These are phyloP conservation scores for Muricea muricata DNA, from an alignment of 92 coral and sea anemone species.

Conservation along the genomic window DNA sequence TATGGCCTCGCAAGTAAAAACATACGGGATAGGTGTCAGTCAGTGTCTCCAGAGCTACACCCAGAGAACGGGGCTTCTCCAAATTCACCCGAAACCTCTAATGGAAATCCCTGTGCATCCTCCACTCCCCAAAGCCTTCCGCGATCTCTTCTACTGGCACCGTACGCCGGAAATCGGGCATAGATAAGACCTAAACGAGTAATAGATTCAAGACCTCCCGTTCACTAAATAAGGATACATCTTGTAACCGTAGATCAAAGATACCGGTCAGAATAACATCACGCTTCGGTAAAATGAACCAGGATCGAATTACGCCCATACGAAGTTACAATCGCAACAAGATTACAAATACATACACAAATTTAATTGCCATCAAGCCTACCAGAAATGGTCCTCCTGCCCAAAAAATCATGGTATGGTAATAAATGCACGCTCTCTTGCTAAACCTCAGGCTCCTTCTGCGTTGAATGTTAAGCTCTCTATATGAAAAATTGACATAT, in stretches of 20 bases:
- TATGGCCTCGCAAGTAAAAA: neutral
- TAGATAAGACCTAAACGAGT: too few species aligned
- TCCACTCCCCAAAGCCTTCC: neutral
- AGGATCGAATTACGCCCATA: too few species aligned
- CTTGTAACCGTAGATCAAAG: too few species aligned
- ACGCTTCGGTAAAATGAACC: too few species aligned
- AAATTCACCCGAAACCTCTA: neutral
- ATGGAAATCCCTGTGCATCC: neutral
- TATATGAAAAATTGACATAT: neutral
- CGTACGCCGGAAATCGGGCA: neutral
- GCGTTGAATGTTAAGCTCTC: slow-evolving; percentile 35
- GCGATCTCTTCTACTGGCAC: neutral
- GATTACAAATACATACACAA: neutral
- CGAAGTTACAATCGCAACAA: too few species aligned
- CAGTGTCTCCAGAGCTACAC: neutral
- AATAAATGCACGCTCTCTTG: slow-evolving; percentile 53
- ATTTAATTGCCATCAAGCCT: neutral
- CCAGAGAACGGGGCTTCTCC: neutral
- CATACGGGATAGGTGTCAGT: neutral
- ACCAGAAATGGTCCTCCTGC: slow-evolving; percentile 38
- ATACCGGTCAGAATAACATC: too few species aligned
- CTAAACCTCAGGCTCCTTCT: slow-evolving; percentile 53
- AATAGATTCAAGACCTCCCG: too few species aligned
- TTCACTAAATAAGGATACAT: too few species aligned
- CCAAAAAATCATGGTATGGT: slow-evolving; percentile 47